Evolutionary conservation across 2,888 invertebrate genomes (phyloP), one percentile per base, ranked within the genome.

Genomic region (Hypercompe scribonia): DNA sequence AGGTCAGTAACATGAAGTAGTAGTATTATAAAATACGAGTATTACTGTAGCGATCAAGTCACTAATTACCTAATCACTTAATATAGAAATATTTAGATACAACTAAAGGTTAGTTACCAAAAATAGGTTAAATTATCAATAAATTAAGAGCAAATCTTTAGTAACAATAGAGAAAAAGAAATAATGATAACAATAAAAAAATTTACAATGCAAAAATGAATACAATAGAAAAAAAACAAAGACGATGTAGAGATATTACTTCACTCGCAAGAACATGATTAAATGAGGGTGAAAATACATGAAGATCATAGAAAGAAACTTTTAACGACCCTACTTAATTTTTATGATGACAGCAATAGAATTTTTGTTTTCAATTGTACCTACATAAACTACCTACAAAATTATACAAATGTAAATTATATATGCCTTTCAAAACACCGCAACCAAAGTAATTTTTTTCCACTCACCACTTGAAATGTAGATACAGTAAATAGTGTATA

Each of bases 51-150:
- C 65, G 67, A 78, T 84, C 77, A 82, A 79, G 71, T 34, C 73
- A 61, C 81, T 79, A 80, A 77, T 75, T 63, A 65, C 61, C 70
- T 72, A 74, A 76, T 78, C 58, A 63, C 50, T 77, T 76, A 72
- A 66, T 78, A 76, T 77, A 77, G 79, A 80, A 71, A 78, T 24
- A 61, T 84, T 84, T 86, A 81, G 76, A 61, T 81, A 81, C 79
- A 84, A 31, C 31, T 87, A 85, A 87, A 78, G 84, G 81, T 67
- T 79, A 36, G 88, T 86, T 86, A 87, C 86, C 87, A 84, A 85
- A 86, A 54, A n/a, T n/a, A n/a, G n/a, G n/a, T n/a, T n/a, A n/a
- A 80, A 75, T 66, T 31, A 54, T 11, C 24, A 11, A 24, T n/a
- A n/a, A n/a, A 11, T 54, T 2, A 54, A n/a, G 11, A 54, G 10